Evolutionary conservation across 2,113 vertebrate genomes (phyloP), one percentile per base, ranked within the genome.

Genomic region (Rhynchomys soricoides): DNA sequence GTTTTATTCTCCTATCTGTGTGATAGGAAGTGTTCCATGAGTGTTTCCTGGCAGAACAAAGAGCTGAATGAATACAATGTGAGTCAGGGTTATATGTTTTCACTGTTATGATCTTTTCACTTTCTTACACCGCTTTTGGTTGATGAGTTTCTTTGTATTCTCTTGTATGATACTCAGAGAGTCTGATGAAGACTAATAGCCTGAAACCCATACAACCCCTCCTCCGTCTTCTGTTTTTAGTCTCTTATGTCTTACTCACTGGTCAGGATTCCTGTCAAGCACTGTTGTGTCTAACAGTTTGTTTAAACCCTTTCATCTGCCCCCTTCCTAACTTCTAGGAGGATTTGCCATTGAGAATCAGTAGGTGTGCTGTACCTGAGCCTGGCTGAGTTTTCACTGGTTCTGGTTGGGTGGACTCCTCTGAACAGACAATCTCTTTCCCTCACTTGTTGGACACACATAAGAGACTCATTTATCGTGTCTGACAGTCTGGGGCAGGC

Each of bases 21-120:
- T 9, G 15, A 8, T 0, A 7, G 6, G 3, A 21, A 2, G 6
- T 55, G 45, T 34, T 75, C 3, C 0, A 0, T n/a, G 22, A 29
- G 0, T 57, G 9, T 81, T 93, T 90, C 34, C 34, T 45, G 40
- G 79, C 5, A 45, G 68, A 31, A 16, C 1, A 19, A 17, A n/a
- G 22, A 62, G 13, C 3, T 29, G 15, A 64, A 1, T 48, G 55
- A 66, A 59, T 48, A 10, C 45, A 40, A 0, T 34, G 1, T 21
- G 3, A 59, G 52, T 21, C 10, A 3, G 10, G 34, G 3, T 22
- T 1, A 2, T 40, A 24, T n/a, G 52, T 59, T 81, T 50, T 11
- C 68, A 21, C 50, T 59, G 26, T 43, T 68, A 68, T 0, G 5
- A 15, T 68, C 29, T 8, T 70, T 50, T 68, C 9, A 31, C 66